A percentile compares a stretch with the other conserved stretches of the same genome.
These are phyloP conservation scores for Sycophila texana DNA, from an alignment of 2,888 invertebrate species.

Conservation along the genomic window DNA sequence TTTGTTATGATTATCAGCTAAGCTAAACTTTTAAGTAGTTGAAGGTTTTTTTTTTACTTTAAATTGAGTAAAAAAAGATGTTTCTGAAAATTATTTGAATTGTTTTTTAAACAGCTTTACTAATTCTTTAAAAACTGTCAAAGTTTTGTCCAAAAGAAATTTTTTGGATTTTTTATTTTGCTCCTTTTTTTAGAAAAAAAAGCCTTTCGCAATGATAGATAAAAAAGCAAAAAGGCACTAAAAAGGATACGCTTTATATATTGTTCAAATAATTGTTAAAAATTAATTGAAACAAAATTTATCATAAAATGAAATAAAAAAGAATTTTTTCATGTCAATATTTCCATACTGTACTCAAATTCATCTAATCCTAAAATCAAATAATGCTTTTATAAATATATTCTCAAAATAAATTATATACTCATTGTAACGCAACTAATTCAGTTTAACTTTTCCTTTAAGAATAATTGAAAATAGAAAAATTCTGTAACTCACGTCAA, in stretches of 20 bases:
- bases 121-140: background rate
- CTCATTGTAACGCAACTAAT: background rate
- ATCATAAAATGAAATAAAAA: slow-evolving; percentile 8
- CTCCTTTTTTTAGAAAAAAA: too few relatives aligned
- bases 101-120: too few relatives aligned
- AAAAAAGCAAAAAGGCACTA: background rate
- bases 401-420: slow-evolving; percentile 11
- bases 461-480: background rate
- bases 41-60: too few relatives aligned
- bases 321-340: slow-evolving; percentile 27
- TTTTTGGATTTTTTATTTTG: too few relatives aligned
- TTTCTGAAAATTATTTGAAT: too few relatives aligned
- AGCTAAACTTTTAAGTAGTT: too few relatives aligned
- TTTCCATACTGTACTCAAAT: background rate
- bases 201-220: too few relatives aligned
- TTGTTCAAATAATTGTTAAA: background rate
- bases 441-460: background rate
- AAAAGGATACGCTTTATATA: background rate
- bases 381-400: background rate
- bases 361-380: background rate
- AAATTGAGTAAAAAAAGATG: too few relatives aligned
- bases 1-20: background rate
- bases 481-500: background rate
- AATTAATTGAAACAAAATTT: background rate
- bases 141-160: background rate